Base-by-base conservation (phyloP, 2,888 invertebrate species). In the Lithophane semibrunnea region DNA sequence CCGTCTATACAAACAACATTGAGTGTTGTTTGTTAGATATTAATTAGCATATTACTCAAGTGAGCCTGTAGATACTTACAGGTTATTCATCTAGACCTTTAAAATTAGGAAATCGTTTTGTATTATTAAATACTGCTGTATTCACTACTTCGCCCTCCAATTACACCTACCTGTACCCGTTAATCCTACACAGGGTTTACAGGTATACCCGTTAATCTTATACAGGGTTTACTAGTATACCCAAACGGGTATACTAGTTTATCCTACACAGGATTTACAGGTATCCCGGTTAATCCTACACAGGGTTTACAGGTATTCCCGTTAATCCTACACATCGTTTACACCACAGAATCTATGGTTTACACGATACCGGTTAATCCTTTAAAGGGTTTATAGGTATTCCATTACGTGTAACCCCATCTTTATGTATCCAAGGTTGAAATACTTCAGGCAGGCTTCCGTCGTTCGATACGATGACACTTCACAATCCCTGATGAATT, bases 371-470 rank as follows among this genome's bases (percentile, higher is more conserved):
- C 16, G 24, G 52, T 16, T 24, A 64, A 74, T 56, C 8, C 24
- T 49, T 21, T 3, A 78, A 1, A 37, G 16, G 12, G 5, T 42
- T 21, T 29, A 56, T 13, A 29, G 29, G 29, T 47, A 63, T 29
- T 47, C 9, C 13, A 47, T 47, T 66, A 10, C 0, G 49, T 78
- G 60, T 74, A 60, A 10, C 2, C 21, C 18, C 13, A 69, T 52
- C 67, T 71, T 79, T 73, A 73, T 21, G 2, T 8, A 12, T 10
- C 18, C 75, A 87, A 84, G 84, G 84, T 73, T 54, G 47, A 64
- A 42, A 8, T 68, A 72, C 84, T 84, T 42, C 10, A 58, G 24
- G 56, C 56, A 70, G 70, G 81, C 85, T 87, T 84, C 84, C 87
- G 73, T 73, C 42, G 52, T 49, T 71, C 42, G 84, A 73, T 65